Conservation (phyloP, 2,888 invertebrate genomes). For the Heterodera filipjevi region DNA sequence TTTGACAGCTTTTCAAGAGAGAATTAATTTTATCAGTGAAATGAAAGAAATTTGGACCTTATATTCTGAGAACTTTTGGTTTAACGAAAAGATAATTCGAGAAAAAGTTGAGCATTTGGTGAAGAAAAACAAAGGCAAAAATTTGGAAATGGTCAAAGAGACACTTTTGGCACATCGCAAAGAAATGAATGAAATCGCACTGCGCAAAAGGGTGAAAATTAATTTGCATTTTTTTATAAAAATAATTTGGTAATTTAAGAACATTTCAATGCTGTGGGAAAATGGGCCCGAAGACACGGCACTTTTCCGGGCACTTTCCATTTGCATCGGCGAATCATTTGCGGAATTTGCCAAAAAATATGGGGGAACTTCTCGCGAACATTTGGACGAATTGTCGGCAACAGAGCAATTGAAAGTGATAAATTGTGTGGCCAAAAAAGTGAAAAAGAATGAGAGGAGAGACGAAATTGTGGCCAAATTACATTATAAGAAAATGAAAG, state of each 20-base stretch:
- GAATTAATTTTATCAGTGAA: neutral
- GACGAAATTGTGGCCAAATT: neutral
- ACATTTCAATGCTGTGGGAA: neutral
- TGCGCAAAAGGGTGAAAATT: neutral
- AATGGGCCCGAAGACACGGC: neutral
- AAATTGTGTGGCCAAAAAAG: neutral
- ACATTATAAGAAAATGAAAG: neutral
- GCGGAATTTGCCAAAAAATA: neutral
- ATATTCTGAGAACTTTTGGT: neutral
- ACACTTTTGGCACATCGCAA: neutral
- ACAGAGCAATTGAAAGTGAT: neutral
- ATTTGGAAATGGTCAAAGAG: neutral
- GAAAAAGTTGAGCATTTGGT: neutral
- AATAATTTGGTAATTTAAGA: neutral
- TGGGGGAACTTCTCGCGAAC: neutral
- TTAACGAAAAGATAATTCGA: neutral
- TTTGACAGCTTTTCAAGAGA: neutral
- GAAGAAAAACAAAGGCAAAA: neutral
- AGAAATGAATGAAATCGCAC: neutral
- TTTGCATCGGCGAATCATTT: neutral
- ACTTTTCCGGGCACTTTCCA: neutral
- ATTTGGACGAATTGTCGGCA: neutral
- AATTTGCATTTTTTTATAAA: neutral
- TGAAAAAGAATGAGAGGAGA: neutral
- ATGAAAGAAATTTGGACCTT: neutral